These are phyloP conservation scores for Talpa occidentalis DNA, from an alignment of 2,113 vertebrate genomes.

Conservation along the genomic window DNA sequence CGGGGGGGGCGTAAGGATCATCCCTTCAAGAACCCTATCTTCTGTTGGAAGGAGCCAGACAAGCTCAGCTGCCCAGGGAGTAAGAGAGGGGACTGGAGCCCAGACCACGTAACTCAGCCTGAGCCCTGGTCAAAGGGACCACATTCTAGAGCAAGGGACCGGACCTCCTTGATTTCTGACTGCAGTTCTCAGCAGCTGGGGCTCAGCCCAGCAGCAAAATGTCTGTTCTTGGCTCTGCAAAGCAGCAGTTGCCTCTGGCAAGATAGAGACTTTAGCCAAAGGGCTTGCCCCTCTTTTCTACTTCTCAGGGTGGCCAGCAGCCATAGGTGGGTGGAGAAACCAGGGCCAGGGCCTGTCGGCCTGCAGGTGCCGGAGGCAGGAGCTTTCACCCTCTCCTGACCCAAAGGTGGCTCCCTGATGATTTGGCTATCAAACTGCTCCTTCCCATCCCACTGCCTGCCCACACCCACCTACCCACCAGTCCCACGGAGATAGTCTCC, in stretches of 20 bases:
- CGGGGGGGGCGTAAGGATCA: not conserved
- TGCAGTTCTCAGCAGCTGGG: conserved; percentile 27
- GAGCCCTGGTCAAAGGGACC: not conserved
- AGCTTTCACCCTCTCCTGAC: conserved; percentile 27
- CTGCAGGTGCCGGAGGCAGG: not conserved
- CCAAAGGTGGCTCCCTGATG: conserved; percentile 49
- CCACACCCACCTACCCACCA: conserved; percentile 3
- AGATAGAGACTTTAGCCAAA: not conserved
- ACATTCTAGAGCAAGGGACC: not conserved
- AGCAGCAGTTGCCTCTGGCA: conserved; percentile 45
- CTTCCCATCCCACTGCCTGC: conserved; percentile 37
- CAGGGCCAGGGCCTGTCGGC: not conserved
- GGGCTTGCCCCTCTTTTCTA: not conserved
- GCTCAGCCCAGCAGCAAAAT: conserved; percentile 64
- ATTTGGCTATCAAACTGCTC: conserved; percentile 65
- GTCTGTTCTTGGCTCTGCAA: conserved; percentile 46
- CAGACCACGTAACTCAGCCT: not conserved
- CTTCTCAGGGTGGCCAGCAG: not conserved
- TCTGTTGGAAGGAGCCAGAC: not conserved
- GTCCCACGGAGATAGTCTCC: conserved; percentile 45
- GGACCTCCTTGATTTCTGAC: not conserved
- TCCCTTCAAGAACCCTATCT: not conserved
- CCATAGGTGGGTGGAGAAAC: not conserved
- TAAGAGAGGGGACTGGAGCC: not conserved
- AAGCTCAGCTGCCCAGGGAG: not conserved